Evolutionary conservation across 2,113 vertebrate genomes (phyloP), one percentile per base, ranked within the genome.

Genomic region (Serilophus lunatus): DNA sequence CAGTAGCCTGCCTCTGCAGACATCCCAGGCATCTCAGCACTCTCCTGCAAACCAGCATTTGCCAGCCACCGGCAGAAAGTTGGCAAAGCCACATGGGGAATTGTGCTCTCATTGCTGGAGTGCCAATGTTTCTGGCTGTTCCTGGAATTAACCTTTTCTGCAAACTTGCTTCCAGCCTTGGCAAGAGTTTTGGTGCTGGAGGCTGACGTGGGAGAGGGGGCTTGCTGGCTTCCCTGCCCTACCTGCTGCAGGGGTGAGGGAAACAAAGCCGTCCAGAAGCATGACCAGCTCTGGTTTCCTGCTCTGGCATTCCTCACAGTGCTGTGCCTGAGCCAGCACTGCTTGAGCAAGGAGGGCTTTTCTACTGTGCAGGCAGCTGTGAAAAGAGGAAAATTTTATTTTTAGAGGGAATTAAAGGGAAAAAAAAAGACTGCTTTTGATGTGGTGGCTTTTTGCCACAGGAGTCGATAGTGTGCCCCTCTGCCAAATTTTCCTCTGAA

Each of bases 101-200:
- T 89, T 0, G 0, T 68, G 61, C 36, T 78, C 29, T 61, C 14
- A 0, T 35, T 66, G 56, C 47, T 2, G 0, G 33, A 50, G 38
- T 9, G 26, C 45, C 0, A 0, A 0, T 63, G 13, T 69, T 82
- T 82, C 57, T 75, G 84, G 38, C 57, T 0, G 0, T 44, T 82
- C 35, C 29, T 64, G 54, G 35, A 44, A 49, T 71, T 42, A 70
- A 59, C 47, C 35, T 54, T 69, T 47, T 85, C 74, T 82, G 56
- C 38, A 35, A 3, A 60, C 40, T 49, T 1, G 1, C 33, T 66
- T 19, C 36, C 33, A n/a, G 40, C 8, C 59, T 59, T 23, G 14
- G 31, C 3, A 11, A 74, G 65, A 1, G 1, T 23, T 1, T 1
- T 29, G 24, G 31, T 42, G 33, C 49, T 42, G 25, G 49, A 26